Conservation (phyloP, 1,140 invertebrate species). For the Magallana gigas region DNA sequence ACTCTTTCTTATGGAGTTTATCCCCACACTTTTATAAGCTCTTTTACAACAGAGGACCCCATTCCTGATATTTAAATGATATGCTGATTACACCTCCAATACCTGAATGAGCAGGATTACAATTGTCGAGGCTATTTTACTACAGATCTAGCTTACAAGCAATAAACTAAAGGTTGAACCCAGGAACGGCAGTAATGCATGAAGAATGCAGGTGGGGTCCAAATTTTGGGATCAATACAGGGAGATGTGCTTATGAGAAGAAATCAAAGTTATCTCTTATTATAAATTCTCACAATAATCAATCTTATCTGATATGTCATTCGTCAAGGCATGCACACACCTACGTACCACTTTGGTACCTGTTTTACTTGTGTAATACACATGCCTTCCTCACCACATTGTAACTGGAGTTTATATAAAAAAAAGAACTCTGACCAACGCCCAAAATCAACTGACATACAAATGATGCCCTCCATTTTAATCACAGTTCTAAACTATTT, state of each 20-base stretch:
- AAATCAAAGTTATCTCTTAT: constrained; percentile 8
- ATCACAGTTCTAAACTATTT: not conserved
- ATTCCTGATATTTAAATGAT: constrained; percentile 12
- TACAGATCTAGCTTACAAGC: not conserved
- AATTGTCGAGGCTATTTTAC: not conserved
- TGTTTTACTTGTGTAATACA: not conserved
- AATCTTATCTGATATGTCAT: not conserved
- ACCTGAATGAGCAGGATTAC: constrained; percentile 32
- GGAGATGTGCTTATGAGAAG: not conserved
- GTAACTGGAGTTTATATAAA: not conserved
- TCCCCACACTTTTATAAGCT: constrained; percentile 19
- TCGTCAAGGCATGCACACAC: constrained; percentile 5
- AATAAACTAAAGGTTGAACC: not conserved
- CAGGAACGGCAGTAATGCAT: not conserved
- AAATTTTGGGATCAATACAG: not conserved
- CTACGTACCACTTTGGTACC: not conserved
- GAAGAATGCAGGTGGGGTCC: constrained; percentile 15
- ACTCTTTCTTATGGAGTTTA: not conserved
- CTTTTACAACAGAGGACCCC: not conserved
- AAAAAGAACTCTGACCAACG: not conserved
- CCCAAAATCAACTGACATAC: not conserved
- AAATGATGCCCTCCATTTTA: not conserved
- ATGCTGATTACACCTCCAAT: constrained; percentile 10
- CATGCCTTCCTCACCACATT: constrained; percentile 19
- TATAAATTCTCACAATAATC: not conserved